A percentile compares a stretch with the other conserved stretches of the same genome.
Conservation (phyloP, 1,140 invertebrate genomes). For the Papilio machaon region DNA sequence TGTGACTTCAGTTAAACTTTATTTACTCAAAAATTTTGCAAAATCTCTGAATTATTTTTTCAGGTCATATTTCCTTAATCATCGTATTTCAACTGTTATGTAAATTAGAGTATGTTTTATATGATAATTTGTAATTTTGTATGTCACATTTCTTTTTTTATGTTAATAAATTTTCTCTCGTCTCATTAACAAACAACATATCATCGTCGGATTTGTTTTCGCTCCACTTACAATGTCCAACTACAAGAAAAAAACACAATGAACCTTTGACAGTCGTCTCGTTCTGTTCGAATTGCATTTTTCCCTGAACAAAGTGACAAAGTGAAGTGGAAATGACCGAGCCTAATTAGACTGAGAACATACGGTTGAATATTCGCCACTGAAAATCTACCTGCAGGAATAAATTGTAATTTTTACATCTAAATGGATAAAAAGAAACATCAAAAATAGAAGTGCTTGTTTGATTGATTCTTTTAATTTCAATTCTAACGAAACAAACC, state of each 20-base stretch:
- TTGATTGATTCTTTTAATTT: too few species aligned
- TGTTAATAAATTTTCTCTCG: conserved; percentile 18
- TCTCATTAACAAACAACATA: conserved; percentile 33
- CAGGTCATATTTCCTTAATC: neutral
- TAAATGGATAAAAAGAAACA: too few species aligned
- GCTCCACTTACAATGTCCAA: conserved; percentile 14
- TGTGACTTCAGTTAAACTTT: too few species aligned
- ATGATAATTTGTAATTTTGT: conserved; percentile 8
- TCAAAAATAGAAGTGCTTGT: too few species aligned
- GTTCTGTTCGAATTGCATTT: conserved; percentile 67
- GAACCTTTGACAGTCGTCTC: conserved; percentile 57
- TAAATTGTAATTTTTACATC: neutral
- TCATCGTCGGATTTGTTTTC: conserved; percentile 25
- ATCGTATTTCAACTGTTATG: neutral
- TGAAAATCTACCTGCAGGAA: conserved; percentile 22
- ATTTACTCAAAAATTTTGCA: too few species aligned
- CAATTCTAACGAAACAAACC: too few species aligned
- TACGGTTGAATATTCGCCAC: conserved; percentile 43
- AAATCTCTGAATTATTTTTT: neutral
- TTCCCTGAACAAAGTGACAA: conserved; percentile 72
- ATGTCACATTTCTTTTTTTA: neutral
- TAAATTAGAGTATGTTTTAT: neutral
- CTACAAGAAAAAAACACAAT: conserved; percentile 19
- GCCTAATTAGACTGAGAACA: conserved; percentile 66
- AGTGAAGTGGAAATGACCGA: conserved; percentile 65